These are phyloP conservation scores for Drepana arcuata DNA, from an alignment of 1,140 invertebrate genomes.

Conservation along the genomic window DNA sequence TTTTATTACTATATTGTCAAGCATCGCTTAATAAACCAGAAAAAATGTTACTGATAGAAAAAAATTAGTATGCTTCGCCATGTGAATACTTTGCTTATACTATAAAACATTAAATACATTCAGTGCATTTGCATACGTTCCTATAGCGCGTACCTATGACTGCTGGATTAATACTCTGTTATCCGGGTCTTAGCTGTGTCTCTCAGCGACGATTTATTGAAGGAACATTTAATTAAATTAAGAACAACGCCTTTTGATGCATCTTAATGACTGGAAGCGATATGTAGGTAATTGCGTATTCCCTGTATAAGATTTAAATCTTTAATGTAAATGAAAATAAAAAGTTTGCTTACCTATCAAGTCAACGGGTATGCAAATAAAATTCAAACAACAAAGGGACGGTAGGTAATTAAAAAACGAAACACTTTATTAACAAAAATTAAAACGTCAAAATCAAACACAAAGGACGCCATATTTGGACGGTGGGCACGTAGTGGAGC, in stretches of 20 bases:
- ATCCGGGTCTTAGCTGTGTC: constrained; percentile 18
- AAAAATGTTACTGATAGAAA: no score
- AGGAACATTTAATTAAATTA: constrained; percentile 1
- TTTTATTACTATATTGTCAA: no score
- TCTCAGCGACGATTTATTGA: not conserved
- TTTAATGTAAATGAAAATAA: not conserved
- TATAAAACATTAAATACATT: constrained; percentile 32
- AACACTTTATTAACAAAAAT: constrained; percentile 62
- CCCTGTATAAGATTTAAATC: not conserved
- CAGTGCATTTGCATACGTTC: constrained; percentile 50
- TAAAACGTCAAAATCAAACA: constrained; percentile 70
- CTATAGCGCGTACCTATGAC: constrained; percentile 24
- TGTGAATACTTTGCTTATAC: constrained; percentile 16
- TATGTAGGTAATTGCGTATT: not conserved
- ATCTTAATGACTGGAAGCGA: not conserved
- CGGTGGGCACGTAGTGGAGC: constrained; percentile 58
- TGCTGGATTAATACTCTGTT: constrained; percentile 27
- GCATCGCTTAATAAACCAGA: no score
- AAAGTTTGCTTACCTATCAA: not conserved
- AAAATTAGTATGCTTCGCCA: no score
- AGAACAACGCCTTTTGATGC: no score
- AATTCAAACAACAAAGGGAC: constrained; percentile 17
- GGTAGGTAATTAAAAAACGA: constrained; percentile 41
- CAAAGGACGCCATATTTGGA: constrained; percentile 71
- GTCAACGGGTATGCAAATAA: constrained; percentile 7